Evolutionary conservation across 2,797 vertebrate genomes (phyloP).

Genomic region (Hydrocynus forskahlii): DNA sequence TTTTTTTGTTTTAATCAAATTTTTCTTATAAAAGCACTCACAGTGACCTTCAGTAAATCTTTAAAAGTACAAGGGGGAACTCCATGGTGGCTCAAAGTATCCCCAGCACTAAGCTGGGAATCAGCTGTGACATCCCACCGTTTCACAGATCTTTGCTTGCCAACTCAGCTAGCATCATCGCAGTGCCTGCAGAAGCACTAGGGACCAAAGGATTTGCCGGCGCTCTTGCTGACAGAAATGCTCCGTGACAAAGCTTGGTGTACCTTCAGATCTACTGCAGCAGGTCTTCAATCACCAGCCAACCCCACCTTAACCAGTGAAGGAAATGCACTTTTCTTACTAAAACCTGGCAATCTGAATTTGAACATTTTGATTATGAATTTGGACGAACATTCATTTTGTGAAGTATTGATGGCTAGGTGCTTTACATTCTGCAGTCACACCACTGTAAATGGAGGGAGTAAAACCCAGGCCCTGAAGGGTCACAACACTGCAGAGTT

Average conservation of each 20-base stretch:
- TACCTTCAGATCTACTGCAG: conserved; percentile 5
- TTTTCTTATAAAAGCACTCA: background rate
- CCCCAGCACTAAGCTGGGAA: conserved; percentile 17
- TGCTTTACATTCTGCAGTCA: background rate
- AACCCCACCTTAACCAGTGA: background rate
- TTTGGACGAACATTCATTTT: background rate
- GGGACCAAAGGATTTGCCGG: background rate
- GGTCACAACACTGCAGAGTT: background rate
- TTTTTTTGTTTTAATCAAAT: background rate
- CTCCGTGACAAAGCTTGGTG: conserved; percentile 14
- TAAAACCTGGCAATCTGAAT: background rate
- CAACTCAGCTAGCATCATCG: conserved; percentile 17
- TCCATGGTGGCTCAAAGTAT: background rate
- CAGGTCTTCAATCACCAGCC: background rate
- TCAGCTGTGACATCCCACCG: conserved; percentile 17
- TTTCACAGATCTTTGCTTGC: conserved; percentile 14
- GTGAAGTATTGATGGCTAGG: background rate
- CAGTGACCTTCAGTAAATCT: background rate
- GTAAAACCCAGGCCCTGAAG: background rate
- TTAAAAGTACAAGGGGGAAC: background rate
- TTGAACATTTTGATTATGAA: background rate
- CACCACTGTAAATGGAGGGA: background rate
- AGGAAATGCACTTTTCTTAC: background rate
- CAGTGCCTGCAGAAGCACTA: background rate
- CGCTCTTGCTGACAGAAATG: conserved; percentile 3